Evolutionary conservation across 1,140 invertebrate genomes (phyloP).

Genomic region (Drosophila kepulauana): DNA sequence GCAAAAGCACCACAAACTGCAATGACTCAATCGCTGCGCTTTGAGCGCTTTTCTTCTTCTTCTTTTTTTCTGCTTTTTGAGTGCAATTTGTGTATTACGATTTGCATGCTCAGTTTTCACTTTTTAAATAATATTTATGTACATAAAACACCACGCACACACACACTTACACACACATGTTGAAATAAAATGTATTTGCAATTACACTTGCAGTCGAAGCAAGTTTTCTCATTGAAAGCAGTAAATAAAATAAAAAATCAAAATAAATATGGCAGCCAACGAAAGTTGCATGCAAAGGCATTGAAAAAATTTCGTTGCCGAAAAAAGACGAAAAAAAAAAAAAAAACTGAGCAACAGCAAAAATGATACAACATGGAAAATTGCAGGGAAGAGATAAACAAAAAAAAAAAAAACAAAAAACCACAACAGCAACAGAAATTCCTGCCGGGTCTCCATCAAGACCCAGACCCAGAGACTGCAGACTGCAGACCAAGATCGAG

Average conservation of each 20-base stretch:
- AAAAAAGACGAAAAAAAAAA: constrained; percentile 52
- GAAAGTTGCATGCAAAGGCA: constrained; percentile 67
- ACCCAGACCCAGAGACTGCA: no score
- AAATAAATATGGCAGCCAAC: constrained; percentile 54
- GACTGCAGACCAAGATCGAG: background rate
- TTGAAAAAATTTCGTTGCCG: constrained; percentile 67
- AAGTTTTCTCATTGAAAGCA: constrained; percentile 65
- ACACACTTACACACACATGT: constrained; percentile 5
- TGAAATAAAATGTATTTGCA: constrained; percentile 33
- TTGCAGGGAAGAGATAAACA: constrained; percentile 24
- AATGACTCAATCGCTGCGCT: constrained; percentile 57
- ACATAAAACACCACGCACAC: constrained; percentile 9
- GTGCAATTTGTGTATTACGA: constrained; percentile 43
- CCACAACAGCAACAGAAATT: constrained; percentile 55
- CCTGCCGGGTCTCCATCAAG: constrained; percentile 37
- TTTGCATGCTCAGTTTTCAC: constrained; percentile 55
- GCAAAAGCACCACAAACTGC: constrained; percentile 51
- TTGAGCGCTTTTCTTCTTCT: constrained; percentile 24
- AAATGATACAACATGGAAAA: constrained; percentile 57
- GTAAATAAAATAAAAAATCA: constrained; percentile 40
- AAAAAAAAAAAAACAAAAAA: background rate
- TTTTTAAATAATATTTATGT: constrained; percentile 36
- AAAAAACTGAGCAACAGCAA: constrained; percentile 1
- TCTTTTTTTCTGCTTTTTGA: background rate
- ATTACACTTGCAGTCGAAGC: constrained; percentile 46